These are phyloP conservation scores for Adelosebastes latens DNA, from an alignment of 2,797 vertebrate species.

Conservation along the genomic window DNA sequence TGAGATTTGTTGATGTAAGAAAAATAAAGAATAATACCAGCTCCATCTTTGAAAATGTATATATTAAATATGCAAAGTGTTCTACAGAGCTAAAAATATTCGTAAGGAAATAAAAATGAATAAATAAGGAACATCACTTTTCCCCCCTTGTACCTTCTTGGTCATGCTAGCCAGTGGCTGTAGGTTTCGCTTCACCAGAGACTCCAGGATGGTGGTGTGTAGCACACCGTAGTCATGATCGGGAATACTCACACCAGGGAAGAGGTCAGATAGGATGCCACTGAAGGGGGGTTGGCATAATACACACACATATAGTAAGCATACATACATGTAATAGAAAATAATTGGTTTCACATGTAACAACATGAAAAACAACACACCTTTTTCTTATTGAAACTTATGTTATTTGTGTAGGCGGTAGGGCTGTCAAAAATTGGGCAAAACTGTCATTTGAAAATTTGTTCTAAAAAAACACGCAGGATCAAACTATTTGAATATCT, in stretches of 20 bases:
- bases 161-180: constrained; percentile 86
- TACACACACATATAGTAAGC: constrained; percentile 13
- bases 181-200: constrained; percentile 80
- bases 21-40: not conserved
- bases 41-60: not conserved
- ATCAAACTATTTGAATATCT: too few relatives aligned
- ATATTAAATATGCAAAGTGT: too few relatives aligned
- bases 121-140: not conserved
- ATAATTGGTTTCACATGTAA: not conserved
- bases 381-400: not conserved
- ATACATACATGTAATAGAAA: not conserved
- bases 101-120: not conserved
- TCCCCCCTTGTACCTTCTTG: constrained; percentile 62
- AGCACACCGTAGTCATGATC: constrained; percentile 90
- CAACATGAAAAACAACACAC: not conserved
- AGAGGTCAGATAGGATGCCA: constrained; percentile 91
- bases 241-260: constrained; percentile 89
- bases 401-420: not conserved
- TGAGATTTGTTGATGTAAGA: not conserved
- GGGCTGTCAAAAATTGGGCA: accelerated
- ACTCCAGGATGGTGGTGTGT: constrained; percentile 84
- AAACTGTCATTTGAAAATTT: too few relatives aligned
- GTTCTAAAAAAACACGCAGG: too few relatives aligned
- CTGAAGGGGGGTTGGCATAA: constrained; percentile 57
- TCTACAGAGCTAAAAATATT: not conserved